Conservation (phyloP, 2,888 invertebrate species). For the Chydorus sphaericus region DNA sequence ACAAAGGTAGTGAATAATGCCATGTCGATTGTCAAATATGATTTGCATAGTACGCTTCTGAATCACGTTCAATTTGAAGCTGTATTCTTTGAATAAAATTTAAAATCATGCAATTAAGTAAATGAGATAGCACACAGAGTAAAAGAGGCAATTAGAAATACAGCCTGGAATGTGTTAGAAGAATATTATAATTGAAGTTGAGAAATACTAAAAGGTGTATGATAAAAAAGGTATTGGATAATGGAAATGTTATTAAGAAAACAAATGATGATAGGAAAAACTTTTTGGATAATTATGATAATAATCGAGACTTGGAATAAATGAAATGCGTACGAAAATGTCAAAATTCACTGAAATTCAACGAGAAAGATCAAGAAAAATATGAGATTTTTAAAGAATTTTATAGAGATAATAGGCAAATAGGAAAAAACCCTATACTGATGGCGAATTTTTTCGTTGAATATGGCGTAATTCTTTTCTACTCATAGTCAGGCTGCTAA, state of each 20-base stretch:
- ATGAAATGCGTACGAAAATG: background rate
- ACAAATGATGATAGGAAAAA: background rate
- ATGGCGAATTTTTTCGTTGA: constrained; percentile 2
- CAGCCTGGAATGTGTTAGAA: constrained; percentile 6
- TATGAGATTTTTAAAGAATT: background rate
- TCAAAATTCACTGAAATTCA: too few relatives aligned
- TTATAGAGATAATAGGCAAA: background rate
- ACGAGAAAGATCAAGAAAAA: background rate
- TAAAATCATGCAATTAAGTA: too few relatives aligned
- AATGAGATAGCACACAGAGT: too few relatives aligned
- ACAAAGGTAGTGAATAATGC: too few relatives aligned
- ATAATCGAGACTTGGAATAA: background rate
- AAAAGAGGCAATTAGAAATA: background rate
- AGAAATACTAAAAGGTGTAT: background rate
- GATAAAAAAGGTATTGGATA: background rate
- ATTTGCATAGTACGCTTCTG: constrained; percentile 14
- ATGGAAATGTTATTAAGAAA: background rate
- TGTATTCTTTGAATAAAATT: too few relatives aligned
- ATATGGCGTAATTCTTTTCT: constrained; percentile 8
- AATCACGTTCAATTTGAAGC: too few relatives aligned
- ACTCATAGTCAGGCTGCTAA: constrained; percentile 12
- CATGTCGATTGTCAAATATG: constrained; percentile 18
- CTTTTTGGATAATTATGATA: background rate
- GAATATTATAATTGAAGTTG: background rate
- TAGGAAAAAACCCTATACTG: background rate